Evolutionary conservation across 2,113 vertebrate genomes (phyloP), one percentile per base, ranked within the genome.

Genomic region (Brachyistius frenatus): DNA sequence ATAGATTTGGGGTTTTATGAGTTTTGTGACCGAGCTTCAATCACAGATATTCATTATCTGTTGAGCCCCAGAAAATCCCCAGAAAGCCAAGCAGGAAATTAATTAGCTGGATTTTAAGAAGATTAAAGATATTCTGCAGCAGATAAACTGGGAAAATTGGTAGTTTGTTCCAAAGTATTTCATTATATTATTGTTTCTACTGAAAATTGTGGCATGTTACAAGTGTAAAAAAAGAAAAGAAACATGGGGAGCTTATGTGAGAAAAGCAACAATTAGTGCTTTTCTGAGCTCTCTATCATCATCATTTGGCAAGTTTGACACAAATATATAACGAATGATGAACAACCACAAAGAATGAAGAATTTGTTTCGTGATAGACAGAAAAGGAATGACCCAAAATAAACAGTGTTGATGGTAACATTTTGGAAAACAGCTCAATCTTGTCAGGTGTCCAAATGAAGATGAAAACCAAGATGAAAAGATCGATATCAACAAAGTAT

Each of bases 401-500:
- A 44, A 8, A 44, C 10, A 44, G 9, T 44, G 41, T 3, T 30
- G 13, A 33, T 30, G 3, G 36, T 13, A 13, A 13, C 10, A 6
- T 44, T 37, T 66, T 53, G 52, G 23, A 62, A 49, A 66, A 37
- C 50, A 49, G 62, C 11, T 55, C 46, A 54, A 2, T 55, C 16
- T 14, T 80, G 23, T 73, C 73, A 68, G 5, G 1, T 31, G 44
- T 66, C 52, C 3, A 39, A 60, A 76, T 66, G 36, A 76, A 61
- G 61, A 54, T 33, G 16, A 62, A 63, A 49, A 46, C 11, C 7
- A 44, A 73, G 63, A 62, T 31, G 11, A 56, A 35, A 7, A 60
- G 55, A 79, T 86, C 16, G 5, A 79, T 78, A 46, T 0, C 10
- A 49, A 47, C 30, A 66, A 46, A 60, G 62, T 31, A 67, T 56